These are phyloP conservation scores for Helogale parvula DNA, from an alignment of 2,113 vertebrate species.

Conservation along the genomic window DNA sequence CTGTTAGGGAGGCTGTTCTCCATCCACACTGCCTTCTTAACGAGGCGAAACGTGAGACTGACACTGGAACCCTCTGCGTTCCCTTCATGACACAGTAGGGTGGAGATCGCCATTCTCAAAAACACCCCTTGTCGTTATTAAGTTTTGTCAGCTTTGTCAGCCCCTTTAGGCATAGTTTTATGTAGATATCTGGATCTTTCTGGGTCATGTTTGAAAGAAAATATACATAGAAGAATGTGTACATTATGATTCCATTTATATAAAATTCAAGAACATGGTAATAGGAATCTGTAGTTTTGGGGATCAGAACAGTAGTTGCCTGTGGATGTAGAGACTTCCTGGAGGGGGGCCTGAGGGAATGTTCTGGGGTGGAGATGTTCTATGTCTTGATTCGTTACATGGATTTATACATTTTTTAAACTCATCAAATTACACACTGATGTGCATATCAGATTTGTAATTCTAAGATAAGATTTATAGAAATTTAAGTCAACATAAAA, in stretches of 20 bases:
- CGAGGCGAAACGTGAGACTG: background rate
- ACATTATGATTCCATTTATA: background rate
- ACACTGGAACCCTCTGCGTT: background rate
- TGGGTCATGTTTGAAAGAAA: background rate
- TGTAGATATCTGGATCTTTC: background rate
- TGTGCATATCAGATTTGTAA: background rate
- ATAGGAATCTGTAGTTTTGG: background rate
- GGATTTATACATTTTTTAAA: background rate
- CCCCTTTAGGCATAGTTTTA: background rate
- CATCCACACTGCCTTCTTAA: background rate
- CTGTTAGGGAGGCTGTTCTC: background rate
- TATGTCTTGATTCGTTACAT: background rate
- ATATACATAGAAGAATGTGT: background rate
- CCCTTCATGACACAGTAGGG: background rate
- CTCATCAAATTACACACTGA: background rate
- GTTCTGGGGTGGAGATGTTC: background rate
- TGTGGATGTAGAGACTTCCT: background rate
- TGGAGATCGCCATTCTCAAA: background rate
- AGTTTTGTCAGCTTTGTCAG: background rate
- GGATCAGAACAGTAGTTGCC: background rate
- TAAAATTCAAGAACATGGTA: background rate
- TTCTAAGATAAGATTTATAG: conserved; percentile 19
- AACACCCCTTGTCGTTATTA: background rate
- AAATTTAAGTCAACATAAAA: background rate
- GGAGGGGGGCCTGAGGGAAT: background rate